These are phyloP conservation scores for Microcebus murinus DNA, from an alignment of 2,113 vertebrate species.

Conservation along the genomic window DNA sequence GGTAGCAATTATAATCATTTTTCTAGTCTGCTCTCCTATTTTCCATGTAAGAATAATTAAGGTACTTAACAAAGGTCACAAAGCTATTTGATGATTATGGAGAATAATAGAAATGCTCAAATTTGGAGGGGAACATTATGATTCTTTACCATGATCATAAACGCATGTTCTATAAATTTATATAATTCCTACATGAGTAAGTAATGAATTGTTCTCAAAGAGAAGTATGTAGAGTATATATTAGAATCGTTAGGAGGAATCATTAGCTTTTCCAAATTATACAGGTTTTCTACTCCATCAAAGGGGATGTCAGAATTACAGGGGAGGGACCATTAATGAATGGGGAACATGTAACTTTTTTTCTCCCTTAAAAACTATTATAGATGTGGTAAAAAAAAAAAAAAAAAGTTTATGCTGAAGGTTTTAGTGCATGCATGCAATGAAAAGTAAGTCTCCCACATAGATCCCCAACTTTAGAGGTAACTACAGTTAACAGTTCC, in stretches of 20 bases:
- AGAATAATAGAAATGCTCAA: conserved; percentile 35
- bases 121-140: not conserved
- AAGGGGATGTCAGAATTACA: not conserved
- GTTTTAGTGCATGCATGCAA: not conserved
- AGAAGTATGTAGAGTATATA: not conserved
- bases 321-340: not conserved
- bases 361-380: not conserved
- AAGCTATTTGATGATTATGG: conserved; percentile 4
- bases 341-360: not conserved
- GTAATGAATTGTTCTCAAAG: conserved; percentile 19
- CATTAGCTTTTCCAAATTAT: not conserved
- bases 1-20: not conserved
- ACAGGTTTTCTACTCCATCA: not conserved
- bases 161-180: not conserved
- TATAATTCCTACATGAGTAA: not conserved
- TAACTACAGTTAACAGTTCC: not conserved
- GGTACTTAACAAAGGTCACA: not conserved
- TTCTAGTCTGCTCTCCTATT: conserved; percentile 33
- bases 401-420: not conserved
- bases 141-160: conserved; percentile 37
- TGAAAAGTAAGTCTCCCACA: conserved; percentile 13
- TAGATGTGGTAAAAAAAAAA: not conserved
- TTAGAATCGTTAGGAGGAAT: not conserved
- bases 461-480: not conserved
- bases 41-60: conserved; percentile 33